A percentile compares a stretch with the other conserved stretches of the same genome.
These are phyloP conservation scores for Epinephelus fuscoguttatus DNA, from an alignment of 2,113 vertebrate species.

Conservation along the genomic window DNA sequence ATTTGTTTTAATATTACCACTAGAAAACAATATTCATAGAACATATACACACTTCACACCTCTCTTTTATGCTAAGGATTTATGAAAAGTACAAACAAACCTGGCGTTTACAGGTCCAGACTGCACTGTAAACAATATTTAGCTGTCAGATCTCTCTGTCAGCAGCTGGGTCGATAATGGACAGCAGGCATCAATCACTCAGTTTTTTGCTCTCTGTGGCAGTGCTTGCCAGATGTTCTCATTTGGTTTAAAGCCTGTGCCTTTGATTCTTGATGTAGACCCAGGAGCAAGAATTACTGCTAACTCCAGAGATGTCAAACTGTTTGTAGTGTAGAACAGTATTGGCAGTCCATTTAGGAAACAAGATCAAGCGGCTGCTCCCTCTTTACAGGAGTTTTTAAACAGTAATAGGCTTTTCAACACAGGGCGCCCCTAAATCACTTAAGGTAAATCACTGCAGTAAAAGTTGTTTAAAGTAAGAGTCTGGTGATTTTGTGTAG, in stretches of 20 bases:
- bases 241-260: constrained; percentile 28
- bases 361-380: constrained; percentile 34
- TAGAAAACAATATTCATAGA: neutral
- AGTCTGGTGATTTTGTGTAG: neutral
- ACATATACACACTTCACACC: neutral
- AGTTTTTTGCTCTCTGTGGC: constrained; percentile 27
- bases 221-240: constrained; percentile 14
- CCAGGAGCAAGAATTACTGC: constrained; percentile 52
- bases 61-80: neutral
- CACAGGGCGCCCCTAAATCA: neutral
- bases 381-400: neutral
- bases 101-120: constrained; percentile 7
- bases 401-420: constrained; percentile 1
- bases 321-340: constrained; percentile 49
- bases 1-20: neutral
- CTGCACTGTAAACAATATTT: constrained; percentile 29
- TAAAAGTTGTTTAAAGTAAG: neutral
- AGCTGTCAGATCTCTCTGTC: constrained; percentile 27
- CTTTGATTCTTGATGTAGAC: constrained; percentile 54
- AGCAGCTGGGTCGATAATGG: constrained; percentile 40
- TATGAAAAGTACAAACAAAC: neutral
- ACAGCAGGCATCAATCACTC: constrained; percentile 36
- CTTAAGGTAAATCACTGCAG: neutral
- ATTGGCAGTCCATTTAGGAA: constrained; percentile 51
- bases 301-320: constrained; percentile 41